Evolutionary conservation across 2,113 vertebrate species (phyloP).

Genomic region (Saimiri boliviensis): DNA sequence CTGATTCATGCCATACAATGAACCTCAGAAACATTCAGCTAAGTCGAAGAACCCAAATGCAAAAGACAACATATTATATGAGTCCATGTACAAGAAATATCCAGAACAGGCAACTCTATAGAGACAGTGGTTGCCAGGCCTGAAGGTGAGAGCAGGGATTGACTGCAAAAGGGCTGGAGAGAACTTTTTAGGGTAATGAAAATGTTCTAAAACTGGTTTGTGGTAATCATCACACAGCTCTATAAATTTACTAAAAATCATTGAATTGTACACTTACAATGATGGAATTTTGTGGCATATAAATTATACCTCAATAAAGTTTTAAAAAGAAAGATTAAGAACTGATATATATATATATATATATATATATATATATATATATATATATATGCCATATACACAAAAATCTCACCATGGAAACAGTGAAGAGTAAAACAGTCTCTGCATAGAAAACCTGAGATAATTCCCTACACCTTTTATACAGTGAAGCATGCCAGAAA

Average conservation of each 20-base stretch:
- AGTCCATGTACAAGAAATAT: neutral
- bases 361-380: no score
- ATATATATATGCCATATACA: neutral
- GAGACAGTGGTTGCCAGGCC: neutral
- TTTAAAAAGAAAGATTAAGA: neutral
- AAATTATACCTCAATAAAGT: neutral
- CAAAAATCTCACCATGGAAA: neutral
- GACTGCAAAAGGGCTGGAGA: neutral
- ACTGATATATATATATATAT: neutral
- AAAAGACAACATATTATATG: neutral
- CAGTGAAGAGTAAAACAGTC: neutral
- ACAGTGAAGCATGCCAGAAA: neutral
- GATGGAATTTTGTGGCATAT: neutral
- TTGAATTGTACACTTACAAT: neutral
- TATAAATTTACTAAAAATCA: neutral
- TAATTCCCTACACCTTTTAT: neutral
- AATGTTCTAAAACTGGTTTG: neutral
- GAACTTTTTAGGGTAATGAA: neutral
- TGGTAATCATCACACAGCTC: neutral
- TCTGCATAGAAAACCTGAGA: neutral
- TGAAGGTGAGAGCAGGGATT: neutral
- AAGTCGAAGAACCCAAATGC: neutral
- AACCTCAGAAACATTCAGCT: neutral
- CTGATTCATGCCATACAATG: neutral
- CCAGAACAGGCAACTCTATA: neutral